Evolutionary conservation across 2,797 vertebrate genomes (phyloP).

Genomic region (Dendrocincla fuliginosa): DNA sequence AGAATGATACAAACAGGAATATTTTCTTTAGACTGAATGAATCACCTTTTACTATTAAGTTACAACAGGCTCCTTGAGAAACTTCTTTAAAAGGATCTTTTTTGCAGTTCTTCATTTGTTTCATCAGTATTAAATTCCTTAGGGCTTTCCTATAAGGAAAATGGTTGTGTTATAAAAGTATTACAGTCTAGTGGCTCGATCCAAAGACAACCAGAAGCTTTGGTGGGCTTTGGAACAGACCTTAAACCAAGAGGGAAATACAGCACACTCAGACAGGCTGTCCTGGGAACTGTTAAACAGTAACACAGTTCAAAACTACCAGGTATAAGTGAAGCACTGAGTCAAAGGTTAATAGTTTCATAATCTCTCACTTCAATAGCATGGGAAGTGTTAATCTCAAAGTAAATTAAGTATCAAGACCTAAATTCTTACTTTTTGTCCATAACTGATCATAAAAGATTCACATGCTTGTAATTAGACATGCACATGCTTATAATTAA

Average conservation of each 20-base stretch:
- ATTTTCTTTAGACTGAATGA: neutral
- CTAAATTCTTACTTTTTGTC: neutral
- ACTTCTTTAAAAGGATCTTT: neutral
- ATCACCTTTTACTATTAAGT: neutral
- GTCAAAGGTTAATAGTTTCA: neutral
- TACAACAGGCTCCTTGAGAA: neutral
- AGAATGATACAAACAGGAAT: neutral
- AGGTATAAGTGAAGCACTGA: neutral
- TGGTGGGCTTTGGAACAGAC: constrained; percentile 34
- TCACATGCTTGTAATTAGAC: neutral
- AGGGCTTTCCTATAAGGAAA: constrained; percentile 16
- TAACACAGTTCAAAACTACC: neutral
- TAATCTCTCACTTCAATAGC: neutral
- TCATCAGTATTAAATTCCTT: constrained; percentile 16
- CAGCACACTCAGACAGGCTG: neutral
- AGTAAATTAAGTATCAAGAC: neutral
- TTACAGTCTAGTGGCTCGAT: neutral
- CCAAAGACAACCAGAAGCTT: constrained; percentile 35
- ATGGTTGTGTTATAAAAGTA: constrained; percentile 24
- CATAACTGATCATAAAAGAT: neutral
- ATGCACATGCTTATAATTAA: neutral
- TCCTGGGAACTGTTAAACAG: neutral
- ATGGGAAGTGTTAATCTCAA: constrained; percentile 9
- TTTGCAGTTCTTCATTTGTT: neutral
- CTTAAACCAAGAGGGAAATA: neutral